Conservation (phyloP, 2,888 invertebrate genomes). For the Silvanus unidentatus region DNA sequence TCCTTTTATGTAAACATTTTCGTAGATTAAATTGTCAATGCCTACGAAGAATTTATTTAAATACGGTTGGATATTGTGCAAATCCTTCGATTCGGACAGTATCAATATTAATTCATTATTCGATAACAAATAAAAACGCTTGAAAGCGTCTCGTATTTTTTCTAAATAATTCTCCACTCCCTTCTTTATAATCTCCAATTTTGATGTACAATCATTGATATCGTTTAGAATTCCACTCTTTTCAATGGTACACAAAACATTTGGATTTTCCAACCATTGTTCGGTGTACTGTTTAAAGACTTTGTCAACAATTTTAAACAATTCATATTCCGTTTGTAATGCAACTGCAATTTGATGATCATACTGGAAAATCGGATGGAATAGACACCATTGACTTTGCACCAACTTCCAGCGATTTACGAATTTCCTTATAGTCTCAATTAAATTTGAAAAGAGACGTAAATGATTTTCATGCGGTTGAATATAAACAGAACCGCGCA, state of each 20-base stretch:
- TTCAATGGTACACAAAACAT: slow-evolving; percentile 57
- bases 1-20: slow-evolving; percentile 59
- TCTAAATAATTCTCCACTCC: slow-evolving; percentile 75
- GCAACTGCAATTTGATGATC: slow-evolving; percentile 16
- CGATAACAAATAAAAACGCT: slow-evolving; percentile 81
- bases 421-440: slow-evolving; percentile 58
- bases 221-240: slow-evolving; percentile 59
- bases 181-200: slow-evolving; percentile 70
- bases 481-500: slow-evolving; percentile 77
- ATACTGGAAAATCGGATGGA: slow-evolving; percentile 66
- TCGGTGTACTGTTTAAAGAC: slow-evolving; percentile 27
- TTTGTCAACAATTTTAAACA: slow-evolving; percentile 23
- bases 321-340: slow-evolving; percentile 44
- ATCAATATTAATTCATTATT: slow-evolving; percentile 84
- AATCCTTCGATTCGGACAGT: slow-evolving; percentile 76
- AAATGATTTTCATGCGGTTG: slow-evolving; percentile 68
- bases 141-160: slow-evolving; percentile 70
- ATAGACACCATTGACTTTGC: slow-evolving; percentile 74
- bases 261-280: slow-evolving; percentile 50
- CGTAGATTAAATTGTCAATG: slow-evolving; percentile 64
- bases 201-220: slow-evolving; percentile 56
- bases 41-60: slow-evolving; percentile 80
- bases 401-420: slow-evolving; percentile 74
- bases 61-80: slow-evolving; percentile 72
- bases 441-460: slow-evolving; percentile 64